Percentiles rank a stretch among this genome's conserved stretches.
Evolutionary conservation across 2,113 vertebrate genomes (phyloP).

Genomic region (Anser cygnoides): DNA sequence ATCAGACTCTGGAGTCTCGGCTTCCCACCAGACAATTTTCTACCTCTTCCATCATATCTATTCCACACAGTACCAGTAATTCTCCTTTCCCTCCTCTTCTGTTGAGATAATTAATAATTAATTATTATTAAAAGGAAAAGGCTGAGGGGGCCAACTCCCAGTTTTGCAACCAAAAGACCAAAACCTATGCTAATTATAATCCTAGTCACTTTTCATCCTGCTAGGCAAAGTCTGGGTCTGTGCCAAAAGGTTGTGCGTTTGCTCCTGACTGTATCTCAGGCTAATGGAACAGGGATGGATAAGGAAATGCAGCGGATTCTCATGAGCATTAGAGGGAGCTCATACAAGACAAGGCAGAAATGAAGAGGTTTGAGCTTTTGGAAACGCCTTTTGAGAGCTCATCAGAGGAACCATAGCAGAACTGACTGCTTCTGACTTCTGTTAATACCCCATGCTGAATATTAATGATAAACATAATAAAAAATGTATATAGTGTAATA

Average conservation of each 20-base stretch:
- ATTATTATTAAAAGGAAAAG: slow-evolving; percentile 40
- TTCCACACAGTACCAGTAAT: slow-evolving; percentile 18
- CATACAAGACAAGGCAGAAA: slow-evolving; percentile 13
- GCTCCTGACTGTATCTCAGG: neutral
- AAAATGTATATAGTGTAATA: slow-evolving; percentile 70
- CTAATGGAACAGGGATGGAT: neutral
- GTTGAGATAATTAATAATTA: slow-evolving; percentile 36
- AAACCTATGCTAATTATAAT: neutral
- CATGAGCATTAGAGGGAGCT: slow-evolving; percentile 27
- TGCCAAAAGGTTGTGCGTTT: neutral
- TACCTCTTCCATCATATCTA: neutral
- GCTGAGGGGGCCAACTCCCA: neutral
- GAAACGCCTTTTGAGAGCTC: slow-evolving; percentile 6
- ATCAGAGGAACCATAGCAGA: slow-evolving; percentile 35
- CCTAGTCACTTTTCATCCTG: neutral
- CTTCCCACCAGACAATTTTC: neutral
- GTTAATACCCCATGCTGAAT: slow-evolving; percentile 52
- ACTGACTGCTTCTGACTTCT: slow-evolving; percentile 68
- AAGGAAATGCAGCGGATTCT: neutral
- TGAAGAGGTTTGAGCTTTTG: slow-evolving; percentile 1
- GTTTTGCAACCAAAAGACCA: slow-evolving; percentile 27
- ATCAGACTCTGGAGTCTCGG: slow-evolving; percentile 25
- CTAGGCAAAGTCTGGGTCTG: neutral
- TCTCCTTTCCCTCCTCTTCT: slow-evolving; percentile 17
- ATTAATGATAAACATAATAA: slow-evolving; percentile 71